Evolutionary conservation across 2,797 vertebrate species (phyloP), one percentile per base, ranked within the genome.

Genomic region (Ispidina lecontei): DNA sequence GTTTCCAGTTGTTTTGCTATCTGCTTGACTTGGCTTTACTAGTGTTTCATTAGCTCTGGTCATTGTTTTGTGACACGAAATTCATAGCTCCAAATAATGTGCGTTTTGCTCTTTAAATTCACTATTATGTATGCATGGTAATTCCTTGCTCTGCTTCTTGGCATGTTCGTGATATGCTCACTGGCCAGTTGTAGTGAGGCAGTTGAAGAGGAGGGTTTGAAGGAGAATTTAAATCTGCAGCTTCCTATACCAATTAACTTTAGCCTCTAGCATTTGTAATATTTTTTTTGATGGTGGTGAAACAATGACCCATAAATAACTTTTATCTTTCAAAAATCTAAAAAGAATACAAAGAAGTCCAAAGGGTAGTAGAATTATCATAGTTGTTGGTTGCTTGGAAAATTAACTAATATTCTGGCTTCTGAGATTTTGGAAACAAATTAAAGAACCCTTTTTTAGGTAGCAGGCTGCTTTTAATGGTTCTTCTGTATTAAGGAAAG

Each of bases 401-500:
- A 95, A 96, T 95, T 89, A 94, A 91, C 91, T 89, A 91, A 95
- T 58, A 78, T 89, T 93, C 91, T 90, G 82, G 71, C 72, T 89
- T 89, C 64, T 90, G 78, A 94, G 89, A 95, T 92, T 96, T 95
- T 95, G 75, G 95, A 94, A 97, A 97, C 39, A 97, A 98, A 98
- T 98, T 97, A 97, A 96, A 95, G 89, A 95, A 96, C 91, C 85
- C 91, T 89, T 92, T 97, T 97, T 90, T 41, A 93, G 95, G 90
- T 94, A 85, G 95, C 94, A 96, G 94, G 87, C 93, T 96, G 96
- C 91, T 94, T 97, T 95, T 97, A 97, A 97, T 97, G 91, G 84
- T 83, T 70, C 84, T 90, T 97, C 95, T 97, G 93, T 96, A 83
- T 91, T 95, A 92, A 95, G 95, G 89, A 94, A 96, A 97, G 96